Percentiles rank a stretch among this genome's conserved stretches.
phyloP scores from a whole-genome alignment of 1,140 invertebrate species.

The Gonioctena quinquepunctata region DNA sequence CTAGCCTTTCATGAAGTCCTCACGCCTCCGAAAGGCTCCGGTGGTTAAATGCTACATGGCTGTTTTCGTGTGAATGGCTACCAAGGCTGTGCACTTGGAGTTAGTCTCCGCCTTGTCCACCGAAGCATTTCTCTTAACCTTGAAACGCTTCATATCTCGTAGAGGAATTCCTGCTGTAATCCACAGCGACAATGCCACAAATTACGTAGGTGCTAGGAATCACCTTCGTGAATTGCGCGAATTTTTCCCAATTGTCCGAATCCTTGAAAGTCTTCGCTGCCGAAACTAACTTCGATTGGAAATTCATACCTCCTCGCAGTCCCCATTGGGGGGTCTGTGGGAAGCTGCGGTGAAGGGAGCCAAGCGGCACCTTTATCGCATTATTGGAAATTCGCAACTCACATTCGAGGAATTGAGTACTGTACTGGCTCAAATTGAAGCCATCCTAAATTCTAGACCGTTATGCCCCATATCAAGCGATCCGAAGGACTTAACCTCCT shows the following conservation, averaged over 20 bases:
- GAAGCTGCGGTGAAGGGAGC: constrained; percentile 36
- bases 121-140: background rate
- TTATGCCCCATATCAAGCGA: constrained; percentile 35
- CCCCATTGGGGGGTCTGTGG: background rate
- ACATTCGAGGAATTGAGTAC: constrained; percentile 46
- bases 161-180: background rate
- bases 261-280: constrained; percentile 21
- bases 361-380: constrained; percentile 29
- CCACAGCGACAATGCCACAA: background rate
- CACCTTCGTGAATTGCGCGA: background rate
- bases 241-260: background rate
- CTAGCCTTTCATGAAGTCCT: constrained; percentile 11
- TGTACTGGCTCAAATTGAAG: constrained; percentile 39
- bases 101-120: background rate
- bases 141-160: background rate
- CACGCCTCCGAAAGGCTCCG: constrained; percentile 1
- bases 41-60: constrained; percentile 4
- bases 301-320: constrained; percentile 1
- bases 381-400: constrained; percentile 32
- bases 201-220: background rate
- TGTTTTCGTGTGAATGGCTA: constrained; percentile 4
- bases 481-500: constrained; percentile 35
- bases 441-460: constrained; percentile 46
- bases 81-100: background rate
- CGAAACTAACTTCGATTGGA: background rate